Evolutionary conservation across 1,140 invertebrate genomes (phyloP), one percentile per base, ranked within the genome.

Genomic region (Apocrypta bakeri): DNA sequence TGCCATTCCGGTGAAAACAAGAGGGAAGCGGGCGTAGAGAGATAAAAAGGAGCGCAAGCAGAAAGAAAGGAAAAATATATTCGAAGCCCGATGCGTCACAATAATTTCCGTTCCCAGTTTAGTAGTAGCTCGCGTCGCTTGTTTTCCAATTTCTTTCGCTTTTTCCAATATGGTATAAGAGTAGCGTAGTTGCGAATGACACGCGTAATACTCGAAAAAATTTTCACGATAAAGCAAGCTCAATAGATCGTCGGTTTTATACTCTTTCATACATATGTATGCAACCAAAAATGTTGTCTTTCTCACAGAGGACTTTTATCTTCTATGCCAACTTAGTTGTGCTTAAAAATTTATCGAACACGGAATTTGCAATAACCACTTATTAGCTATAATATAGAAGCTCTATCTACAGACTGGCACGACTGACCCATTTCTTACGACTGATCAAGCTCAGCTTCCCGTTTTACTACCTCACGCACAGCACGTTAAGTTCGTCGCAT

Each of bases 131-230:
- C 24, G 48, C 69, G 24, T 72, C 68, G 42, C 48, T 79, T 79
- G 69, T 79, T 79, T 79, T 79, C 40, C 68, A 61, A 79, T 72
- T 79, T 33, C 27, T 56, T 71, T 56, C 1, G 24, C 37, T 71
- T 71, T 56, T 1, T 21, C 37, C 48, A 6, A n/a, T 56, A 56
- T 2, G n/a, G n/a, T 11, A 1, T 21, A 56, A 56, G 3, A 17
- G 31, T 31, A 2, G 69, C 69, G 14, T 14, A 56, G 33, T 79
- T 71, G 37, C 21, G 77, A 79, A 79, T 79, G 77, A 33, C 66
- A 25, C 9, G 11, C 48, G 48, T 56, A 37, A 37, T 37, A 37
- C 33, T 37, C 33, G 3, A 37, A 37, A 9, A 37, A 37, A 2
- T 37, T 37, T 37, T 37, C 33, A 37, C 33, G 33, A 37, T 4